Evolutionary conservation across 2,888 invertebrate genomes (phyloP), one percentile per base, ranked within the genome.

Genomic region (Eupithecia dodoneata): DNA sequence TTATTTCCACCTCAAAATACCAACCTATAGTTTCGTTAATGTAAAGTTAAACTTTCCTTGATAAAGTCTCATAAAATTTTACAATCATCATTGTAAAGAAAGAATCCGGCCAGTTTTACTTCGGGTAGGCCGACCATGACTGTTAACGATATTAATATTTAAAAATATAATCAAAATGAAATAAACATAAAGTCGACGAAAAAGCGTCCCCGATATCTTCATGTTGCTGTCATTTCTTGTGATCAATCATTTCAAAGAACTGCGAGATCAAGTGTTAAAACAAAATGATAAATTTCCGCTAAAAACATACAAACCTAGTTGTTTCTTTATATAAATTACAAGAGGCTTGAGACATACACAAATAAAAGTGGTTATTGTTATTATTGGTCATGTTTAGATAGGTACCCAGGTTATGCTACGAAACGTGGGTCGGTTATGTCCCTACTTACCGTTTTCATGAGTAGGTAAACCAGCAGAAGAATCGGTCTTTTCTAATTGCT

Each of bases 151-250:
- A 81, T 83, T 83, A 78, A 80, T 81, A 81, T 81, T 80, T 80
- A 82, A 83, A 83, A 70, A 76, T 80, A 78, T 79, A 82, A 83
- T 83, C 81, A 81, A 83, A 82, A 83, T 74, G 81, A 82, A 81
- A 82, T 81, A 81, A 82, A 81, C 81, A 80, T 81, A 59, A 76
- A 76, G 73, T 76, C 78, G 74, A 74, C 79, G 80, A 81, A 81
- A 82, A 84, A 80, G 79, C 77, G 83, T 80, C 83, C 83, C 80
- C 83, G 77, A 82, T 83, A 79, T 65, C 12, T 49, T n/a, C 42
- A 76, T 81, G 83, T 77, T 70, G 74, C 79, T 41, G 80, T 63
- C 30, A 67, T 44, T 79, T 47, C 52, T 52, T 69, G 69, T n/a
- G 15, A 77, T 76, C 73, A 63, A 49, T 75, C 55, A 76, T 76